Evolutionary conservation across 2,113 vertebrate species (phyloP).

Genomic region (Capreolus pygargus): DNA sequence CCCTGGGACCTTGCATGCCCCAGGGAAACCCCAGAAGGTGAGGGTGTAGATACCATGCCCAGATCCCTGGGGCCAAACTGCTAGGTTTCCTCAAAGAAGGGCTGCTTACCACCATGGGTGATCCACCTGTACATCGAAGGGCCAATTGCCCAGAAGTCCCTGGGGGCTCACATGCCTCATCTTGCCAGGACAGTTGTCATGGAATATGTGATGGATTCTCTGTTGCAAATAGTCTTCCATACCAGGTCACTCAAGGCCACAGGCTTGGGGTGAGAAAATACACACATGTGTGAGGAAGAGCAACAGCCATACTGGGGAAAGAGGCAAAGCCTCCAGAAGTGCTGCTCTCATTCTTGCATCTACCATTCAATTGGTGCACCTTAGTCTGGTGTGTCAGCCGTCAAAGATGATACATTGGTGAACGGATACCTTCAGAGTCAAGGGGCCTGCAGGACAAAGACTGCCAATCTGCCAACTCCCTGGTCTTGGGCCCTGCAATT

Average conservation of each 20-base stretch:
- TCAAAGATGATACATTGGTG: not conserved
- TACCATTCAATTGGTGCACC: not conserved
- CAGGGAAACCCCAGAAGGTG: not conserved
- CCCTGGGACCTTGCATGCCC: not conserved
- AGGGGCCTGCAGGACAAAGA: not conserved
- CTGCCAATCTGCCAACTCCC: not conserved
- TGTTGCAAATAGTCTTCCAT: not conserved
- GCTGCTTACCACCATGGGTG: not conserved
- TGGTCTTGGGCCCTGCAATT: not conserved
- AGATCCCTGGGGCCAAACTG: not conserved
- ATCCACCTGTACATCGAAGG: not conserved
- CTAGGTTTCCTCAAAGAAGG: not conserved
- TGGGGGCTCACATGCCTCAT: not conserved
- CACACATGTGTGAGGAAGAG: not conserved
- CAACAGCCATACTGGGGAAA: not conserved
- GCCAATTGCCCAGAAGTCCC: not conserved
- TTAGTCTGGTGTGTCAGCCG: not conserved
- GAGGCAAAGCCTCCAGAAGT: not conserved
- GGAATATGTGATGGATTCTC: not conserved
- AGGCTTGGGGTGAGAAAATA: not conserved
- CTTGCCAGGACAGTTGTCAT: not conserved
- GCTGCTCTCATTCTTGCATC: not conserved
- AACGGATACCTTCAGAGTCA: not conserved
- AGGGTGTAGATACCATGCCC: not conserved
- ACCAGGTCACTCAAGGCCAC: not conserved